A percentile compares a stretch with the other conserved stretches of the same genome.
These are phyloP conservation scores for Plebejus argus DNA, from an alignment of 2,888 invertebrate genomes.

Conservation along the genomic window DNA sequence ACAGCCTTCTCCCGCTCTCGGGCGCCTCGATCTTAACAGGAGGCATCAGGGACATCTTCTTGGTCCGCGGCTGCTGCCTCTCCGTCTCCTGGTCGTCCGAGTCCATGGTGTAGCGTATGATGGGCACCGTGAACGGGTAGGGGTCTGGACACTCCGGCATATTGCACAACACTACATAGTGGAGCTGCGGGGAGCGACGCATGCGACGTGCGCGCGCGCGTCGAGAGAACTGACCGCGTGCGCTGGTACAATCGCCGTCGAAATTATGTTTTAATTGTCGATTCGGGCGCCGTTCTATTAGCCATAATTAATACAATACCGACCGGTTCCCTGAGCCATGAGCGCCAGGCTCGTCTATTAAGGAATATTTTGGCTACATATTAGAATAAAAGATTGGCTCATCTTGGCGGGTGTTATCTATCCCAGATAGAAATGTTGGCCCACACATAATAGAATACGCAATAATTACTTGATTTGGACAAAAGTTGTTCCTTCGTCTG, in stretches of 20 bases:
- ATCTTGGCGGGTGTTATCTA: too few relatives aligned
- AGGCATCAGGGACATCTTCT: slow-evolving; percentile 71
- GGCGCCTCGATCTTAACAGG: slow-evolving; percentile 75
- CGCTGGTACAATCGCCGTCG: background rate
- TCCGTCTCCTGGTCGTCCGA: slow-evolving; percentile 60
- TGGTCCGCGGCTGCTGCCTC: slow-evolving; percentile 62
- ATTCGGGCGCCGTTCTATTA: slow-evolving; percentile 8
- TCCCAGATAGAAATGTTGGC: background rate
- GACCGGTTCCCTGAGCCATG: background rate
- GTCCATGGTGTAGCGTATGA: slow-evolving; percentile 76
- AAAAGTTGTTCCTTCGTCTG: too few relatives aligned
- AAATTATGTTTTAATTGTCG: slow-evolving; percentile 4
- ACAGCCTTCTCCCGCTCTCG: slow-evolving; percentile 64
- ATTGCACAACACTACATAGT: slow-evolving; percentile 53
- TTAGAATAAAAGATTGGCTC: background rate
- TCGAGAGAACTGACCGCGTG: background rate
- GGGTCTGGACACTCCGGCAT: slow-evolving; percentile 78
- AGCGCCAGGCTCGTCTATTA: background rate
- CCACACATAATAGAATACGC: background rate
- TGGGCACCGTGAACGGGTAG: slow-evolving; percentile 70
- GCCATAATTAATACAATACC: slow-evolving; percentile 1
- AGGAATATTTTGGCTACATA: background rate
- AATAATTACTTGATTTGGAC: too few relatives aligned
- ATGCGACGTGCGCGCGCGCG: slow-evolving; percentile 11
- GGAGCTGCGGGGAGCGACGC: slow-evolving; percentile 12